Evolutionary conservation across 2,888 invertebrate genomes (phyloP).

Genomic region (Eristalis intricaria): DNA sequence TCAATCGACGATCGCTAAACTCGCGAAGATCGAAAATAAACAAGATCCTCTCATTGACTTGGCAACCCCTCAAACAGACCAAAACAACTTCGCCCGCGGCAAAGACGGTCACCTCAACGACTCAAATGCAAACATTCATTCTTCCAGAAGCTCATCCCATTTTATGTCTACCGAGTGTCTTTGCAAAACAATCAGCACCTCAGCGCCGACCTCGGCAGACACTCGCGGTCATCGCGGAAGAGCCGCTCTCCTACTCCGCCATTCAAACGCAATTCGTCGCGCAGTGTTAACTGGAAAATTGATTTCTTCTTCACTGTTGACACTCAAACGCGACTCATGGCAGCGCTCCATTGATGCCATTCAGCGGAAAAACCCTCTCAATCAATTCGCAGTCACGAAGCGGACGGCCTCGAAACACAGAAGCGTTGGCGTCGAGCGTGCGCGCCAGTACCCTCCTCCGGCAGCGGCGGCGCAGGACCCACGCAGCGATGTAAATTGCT

Average conservation of each 20-base stretch:
- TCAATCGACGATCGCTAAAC: too few species aligned
- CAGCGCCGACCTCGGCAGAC: background rate
- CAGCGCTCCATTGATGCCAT: background rate
- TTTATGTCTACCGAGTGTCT: background rate
- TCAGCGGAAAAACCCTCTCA: background rate
- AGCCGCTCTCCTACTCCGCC: background rate
- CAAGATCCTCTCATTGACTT: too few species aligned
- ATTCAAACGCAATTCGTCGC: conserved; percentile 10
- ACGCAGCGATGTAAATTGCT: conserved; percentile 57
- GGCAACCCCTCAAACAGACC: too few species aligned
- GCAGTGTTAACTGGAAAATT: conserved; percentile 27
- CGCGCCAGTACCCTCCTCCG: background rate
- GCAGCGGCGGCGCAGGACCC: conserved; percentile 40
- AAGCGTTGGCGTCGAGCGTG: background rate
- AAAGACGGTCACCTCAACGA: too few species aligned
- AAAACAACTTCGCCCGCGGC: too few species aligned
- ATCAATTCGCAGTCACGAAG: conserved; percentile 38
- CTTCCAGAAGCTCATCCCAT: background rate
- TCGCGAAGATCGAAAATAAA: too few species aligned
- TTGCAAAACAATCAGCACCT: background rate
- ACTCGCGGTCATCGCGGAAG: background rate
- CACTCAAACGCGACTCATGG: background rate
- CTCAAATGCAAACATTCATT: background rate
- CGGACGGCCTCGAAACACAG: conserved; percentile 1
- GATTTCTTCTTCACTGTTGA: conserved; percentile 13